These are phyloP conservation scores for Columba guinea DNA, from an alignment of 2,797 vertebrate genomes.

Conservation along the genomic window DNA sequence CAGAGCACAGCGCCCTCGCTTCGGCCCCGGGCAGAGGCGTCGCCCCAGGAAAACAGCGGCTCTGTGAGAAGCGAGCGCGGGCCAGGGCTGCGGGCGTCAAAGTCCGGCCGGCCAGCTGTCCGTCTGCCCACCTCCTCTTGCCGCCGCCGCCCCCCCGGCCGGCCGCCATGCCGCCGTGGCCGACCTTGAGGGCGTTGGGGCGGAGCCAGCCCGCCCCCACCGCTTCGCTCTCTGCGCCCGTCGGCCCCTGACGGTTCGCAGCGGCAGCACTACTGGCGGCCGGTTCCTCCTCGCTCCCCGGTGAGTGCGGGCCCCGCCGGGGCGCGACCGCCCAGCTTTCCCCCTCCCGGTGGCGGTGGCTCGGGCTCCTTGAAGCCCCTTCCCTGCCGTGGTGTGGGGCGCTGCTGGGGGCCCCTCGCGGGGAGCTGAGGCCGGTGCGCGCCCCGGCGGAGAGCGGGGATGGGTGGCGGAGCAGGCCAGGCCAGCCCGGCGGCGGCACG, in stretches of 20 bases:
- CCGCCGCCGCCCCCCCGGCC: background rate
- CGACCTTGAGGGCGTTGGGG: background rate
- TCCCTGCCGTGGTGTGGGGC: rapidly evolving
- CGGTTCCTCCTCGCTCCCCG: background rate
- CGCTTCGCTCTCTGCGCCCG: background rate
- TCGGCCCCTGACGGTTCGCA: background rate
- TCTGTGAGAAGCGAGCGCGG: rapidly evolving
- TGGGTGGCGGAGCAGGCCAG: no score
- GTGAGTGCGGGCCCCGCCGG: background rate
- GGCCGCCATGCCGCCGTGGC: background rate
- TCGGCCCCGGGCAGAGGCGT: no score
- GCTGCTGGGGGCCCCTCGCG: background rate
- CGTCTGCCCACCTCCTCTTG: no score
- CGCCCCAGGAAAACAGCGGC: background rate
- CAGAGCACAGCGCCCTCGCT: no score
- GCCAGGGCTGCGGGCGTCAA: no score
- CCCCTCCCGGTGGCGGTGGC: no score
- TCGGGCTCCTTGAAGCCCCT: background rate
- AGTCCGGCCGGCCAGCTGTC: rapidly evolving
- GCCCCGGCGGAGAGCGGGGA: background rate
- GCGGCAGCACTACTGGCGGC: background rate
- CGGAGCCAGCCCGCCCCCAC: background rate
- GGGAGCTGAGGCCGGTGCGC: background rate
- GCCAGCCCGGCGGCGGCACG: background rate
- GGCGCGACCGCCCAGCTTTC: background rate